Evolutionary conservation across 2,888 invertebrate genomes (phyloP).

Genomic region (Tricholauxania praeusta): DNA sequence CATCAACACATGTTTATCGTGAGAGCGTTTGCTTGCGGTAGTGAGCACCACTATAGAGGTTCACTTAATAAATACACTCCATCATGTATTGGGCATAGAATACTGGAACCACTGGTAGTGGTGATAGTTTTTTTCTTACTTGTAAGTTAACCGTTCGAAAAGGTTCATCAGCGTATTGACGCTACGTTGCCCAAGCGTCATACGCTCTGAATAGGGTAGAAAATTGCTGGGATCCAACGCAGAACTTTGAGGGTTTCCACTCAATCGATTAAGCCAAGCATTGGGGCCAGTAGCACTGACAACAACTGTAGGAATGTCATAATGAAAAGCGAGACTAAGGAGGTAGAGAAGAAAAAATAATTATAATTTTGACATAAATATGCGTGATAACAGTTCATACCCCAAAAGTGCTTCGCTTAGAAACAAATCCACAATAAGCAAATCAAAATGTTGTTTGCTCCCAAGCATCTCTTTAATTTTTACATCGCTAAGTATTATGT

Average conservation of each 20-base stretch:
- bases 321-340: conserved; percentile 62
- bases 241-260: conserved; percentile 69
- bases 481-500: conserved; percentile 59
- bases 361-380: not conserved
- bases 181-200: conserved; percentile 68
- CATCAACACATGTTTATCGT: too few species aligned
- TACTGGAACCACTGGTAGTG: too few species aligned
- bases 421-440: conserved; percentile 68
- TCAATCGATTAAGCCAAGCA: conserved; percentile 68
- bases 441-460: conserved; percentile 60
- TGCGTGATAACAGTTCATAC: conserved; percentile 47
- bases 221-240: conserved; percentile 68
- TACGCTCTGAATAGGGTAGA: conserved; percentile 65
- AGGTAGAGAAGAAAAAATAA: not conserved
- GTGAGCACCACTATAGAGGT: too few species aligned
- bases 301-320: conserved; percentile 63
- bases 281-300: conserved; percentile 68
- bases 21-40: too few species aligned
- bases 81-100: too few species aligned
- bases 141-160: conserved; percentile 65
- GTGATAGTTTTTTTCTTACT: conserved; percentile 53
- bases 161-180: conserved; percentile 67
- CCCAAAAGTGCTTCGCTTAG: conserved; percentile 69
- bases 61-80: too few species aligned
- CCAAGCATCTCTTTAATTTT: conserved; percentile 57